Base-by-base conservation (phyloP, 2,888 invertebrate genomes). In the Papilio gigon region DNA sequence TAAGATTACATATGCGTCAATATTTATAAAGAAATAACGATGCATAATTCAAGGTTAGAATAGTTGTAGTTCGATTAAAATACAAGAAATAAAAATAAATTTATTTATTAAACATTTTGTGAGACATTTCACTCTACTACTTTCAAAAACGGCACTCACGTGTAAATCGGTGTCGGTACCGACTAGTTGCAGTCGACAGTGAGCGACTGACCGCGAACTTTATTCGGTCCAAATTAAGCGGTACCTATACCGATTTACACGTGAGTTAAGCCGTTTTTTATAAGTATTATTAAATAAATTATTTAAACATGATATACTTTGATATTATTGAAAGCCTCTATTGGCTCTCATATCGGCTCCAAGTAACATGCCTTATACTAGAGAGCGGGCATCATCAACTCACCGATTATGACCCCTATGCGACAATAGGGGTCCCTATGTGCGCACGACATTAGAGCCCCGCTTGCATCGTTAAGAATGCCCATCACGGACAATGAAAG, bases 391-490 rank as follows among this genome's bases (percentile, higher is more conserved):
- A 86, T 87, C 88, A 89, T 85, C 89, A 88, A 94, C 95, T 94
- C 93, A 96, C 96, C 96, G 78, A 96, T 93, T 82, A 97, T 97
- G 68, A 96, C 92, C 80, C 98, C 98, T 85, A 98, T 92, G 79
- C 95, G 93, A 90, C 97, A 97, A 82, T 94, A 92, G 72, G 92
- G 93, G 86, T 96, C 95, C 84, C 95, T 94, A 93, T 96, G 96
- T 70, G 97, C 97, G 89, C 97, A 98, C 14, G 98, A 97, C 97
- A 98, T 97, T 77, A 98, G 93, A 22, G 97, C 97, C 75, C 98
- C 98, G 42, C 97, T 97, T 70, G 98, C 97, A 90, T 99, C 98
- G 87, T 98, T 98, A 80, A 99, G 94, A 79, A 98, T 94, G 76
- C 97, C 98, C 93, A 96, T 95, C 80, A 98, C 96, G 78, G 95